Base-by-base conservation (phyloP, 1,140 invertebrate species). In the Drosophila pseudoobscura region DNA sequence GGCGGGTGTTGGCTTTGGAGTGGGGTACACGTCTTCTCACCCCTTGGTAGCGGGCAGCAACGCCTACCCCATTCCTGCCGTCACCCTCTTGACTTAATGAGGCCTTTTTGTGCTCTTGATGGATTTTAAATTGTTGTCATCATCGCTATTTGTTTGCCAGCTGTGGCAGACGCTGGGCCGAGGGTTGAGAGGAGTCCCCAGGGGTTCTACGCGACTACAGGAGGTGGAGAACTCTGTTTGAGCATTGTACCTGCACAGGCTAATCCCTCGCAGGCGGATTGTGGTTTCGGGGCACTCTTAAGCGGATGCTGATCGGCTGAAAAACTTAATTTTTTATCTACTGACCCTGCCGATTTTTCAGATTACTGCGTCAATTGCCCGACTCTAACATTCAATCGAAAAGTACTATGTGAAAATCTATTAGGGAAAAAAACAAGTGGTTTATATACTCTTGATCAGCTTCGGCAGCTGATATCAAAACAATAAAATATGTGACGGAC, bases 41-140 rank as follows among this genome's bases (percentile, higher is more conserved):
- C 20, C 15, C 26, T 29, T 11, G 7, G 29, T 17, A 35, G 11
- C n/a, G 24, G 24, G n/a, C 9, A 15, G 13, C 22, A 13, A 55
- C 65, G 62, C 68, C 80, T 74, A 78, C 35, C 43, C 65, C 70
- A 78, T 78, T 74, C 46, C 43, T 29, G 54, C 64, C 57, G 75
- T 83, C 87, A 82, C 80, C 87, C 87, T 89, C 87, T 89, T 89
- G 87, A 89, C 85, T 89, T 89, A 89, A 89, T 89, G 87, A 89
- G 87, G 78, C 87, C 80, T 89, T 89, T 88, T 88, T 89, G 80
- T 87, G 75, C 83, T 87, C 80, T 84, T 89, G 87, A 89, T 89
- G 80, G 87, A 89, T 89, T 89, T 89, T 89, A 89, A 89, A 89
- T 89, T 89, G 87, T 89, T 90, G 85, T 90, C 78, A 90, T 90